Conservation (phyloP, 2,888 invertebrate species). For the Ametastegia equiseti region DNA sequence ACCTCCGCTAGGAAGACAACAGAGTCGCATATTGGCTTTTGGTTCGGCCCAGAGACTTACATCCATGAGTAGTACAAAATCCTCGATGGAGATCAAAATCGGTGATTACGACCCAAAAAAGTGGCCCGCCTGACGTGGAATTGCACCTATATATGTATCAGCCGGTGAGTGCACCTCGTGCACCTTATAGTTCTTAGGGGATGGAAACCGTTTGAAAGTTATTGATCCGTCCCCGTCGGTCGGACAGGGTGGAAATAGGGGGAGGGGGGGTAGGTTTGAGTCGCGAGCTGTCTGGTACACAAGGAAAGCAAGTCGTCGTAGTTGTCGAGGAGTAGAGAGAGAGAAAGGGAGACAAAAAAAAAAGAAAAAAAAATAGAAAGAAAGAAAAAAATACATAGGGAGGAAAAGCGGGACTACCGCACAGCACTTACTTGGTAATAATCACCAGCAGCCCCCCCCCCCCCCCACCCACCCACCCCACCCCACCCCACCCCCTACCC, state of each 20-base stretch:
- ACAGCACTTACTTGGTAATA: constrained; percentile 74
- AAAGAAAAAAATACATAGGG: not conserved
- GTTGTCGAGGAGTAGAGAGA: constrained; percentile 54
- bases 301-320: no score
- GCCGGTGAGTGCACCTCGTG: not conserved
- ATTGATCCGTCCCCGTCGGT: constrained; percentile 67
- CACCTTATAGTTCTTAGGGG: not conserved
- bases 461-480: not conserved
- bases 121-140: not conserved
- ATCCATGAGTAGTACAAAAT: no score
- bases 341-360: constrained; percentile 53
- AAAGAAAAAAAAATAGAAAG: not conserved
- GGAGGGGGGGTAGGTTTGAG: no score
- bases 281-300: constrained; percentile 55
- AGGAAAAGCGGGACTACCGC: constrained; percentile 68
- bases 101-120: not conserved
- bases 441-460: constrained; percentile 61
- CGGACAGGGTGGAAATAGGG: no score
- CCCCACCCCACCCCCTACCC: no score
- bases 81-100: no score
- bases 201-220: constrained; percentile 51
- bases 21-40: no score
- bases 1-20: no score
- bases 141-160: no score
- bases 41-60: no score